These are phyloP conservation scores for Cerastis leucographa DNA, from an alignment of 2,888 invertebrate species.

Conservation along the genomic window DNA sequence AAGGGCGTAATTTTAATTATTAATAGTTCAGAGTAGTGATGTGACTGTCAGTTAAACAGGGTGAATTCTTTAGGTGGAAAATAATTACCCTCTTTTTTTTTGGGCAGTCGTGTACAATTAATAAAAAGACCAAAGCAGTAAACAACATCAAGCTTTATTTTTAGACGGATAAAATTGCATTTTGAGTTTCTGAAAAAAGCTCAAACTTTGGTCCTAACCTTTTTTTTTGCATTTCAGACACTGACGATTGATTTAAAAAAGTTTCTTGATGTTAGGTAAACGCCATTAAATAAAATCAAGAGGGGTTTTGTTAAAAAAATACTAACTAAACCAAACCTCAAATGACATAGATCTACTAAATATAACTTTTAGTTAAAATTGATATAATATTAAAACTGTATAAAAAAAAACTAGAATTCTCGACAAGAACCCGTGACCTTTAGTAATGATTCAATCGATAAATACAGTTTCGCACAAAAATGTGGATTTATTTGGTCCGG, in stretches of 20 bases:
- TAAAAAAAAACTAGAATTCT: constrained; percentile 25
- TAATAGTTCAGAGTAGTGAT: neutral
- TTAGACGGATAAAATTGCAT: neutral
- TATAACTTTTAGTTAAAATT: constrained; percentile 23
- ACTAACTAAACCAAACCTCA: neutral
- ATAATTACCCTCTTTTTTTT: no score
- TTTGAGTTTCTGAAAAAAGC: neutral
- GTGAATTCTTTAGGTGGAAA: neutral
- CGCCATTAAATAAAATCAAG: no score
- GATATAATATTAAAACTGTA: constrained; percentile 28
- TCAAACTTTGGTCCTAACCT: neutral
- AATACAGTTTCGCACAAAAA: constrained; percentile 63
- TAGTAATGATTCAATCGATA: constrained; percentile 53
- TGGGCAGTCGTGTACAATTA: no score
- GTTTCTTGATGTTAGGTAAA: no score
- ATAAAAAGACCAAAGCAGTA: neutral
- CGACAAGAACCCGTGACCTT: constrained; percentile 57
- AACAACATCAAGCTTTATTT: neutral
- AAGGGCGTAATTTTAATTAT: neutral
- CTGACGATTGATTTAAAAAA: neutral
- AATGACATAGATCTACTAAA: neutral
- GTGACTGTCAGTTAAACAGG: neutral
- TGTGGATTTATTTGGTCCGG: constrained; percentile 63
- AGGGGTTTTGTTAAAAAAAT: neutral
- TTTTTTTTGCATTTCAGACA: neutral